A percentile compares a stretch with the other conserved stretches of the same genome.
These are phyloP conservation scores for Choreutis nemorana DNA, from an alignment of 2,888 invertebrate species.

Conservation along the genomic window DNA sequence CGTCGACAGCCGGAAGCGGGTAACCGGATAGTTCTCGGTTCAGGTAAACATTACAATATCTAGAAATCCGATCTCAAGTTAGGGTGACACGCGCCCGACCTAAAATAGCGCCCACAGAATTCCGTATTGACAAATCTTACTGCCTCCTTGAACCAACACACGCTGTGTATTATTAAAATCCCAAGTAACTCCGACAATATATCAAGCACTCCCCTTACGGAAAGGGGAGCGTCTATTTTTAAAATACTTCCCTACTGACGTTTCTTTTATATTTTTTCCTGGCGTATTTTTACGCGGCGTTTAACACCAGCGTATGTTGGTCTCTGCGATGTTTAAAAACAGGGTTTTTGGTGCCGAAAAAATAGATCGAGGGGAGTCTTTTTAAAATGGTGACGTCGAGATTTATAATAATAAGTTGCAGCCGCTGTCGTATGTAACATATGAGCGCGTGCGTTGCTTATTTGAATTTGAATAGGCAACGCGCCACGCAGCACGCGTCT, in stretches of 20 bases:
- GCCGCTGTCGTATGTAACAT: constrained; percentile 39
- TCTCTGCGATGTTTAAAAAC: constrained; percentile 7
- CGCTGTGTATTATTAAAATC: constrained; percentile 62
- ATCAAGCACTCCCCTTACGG: constrained; percentile 54
- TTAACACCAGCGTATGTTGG: constrained; percentile 21
- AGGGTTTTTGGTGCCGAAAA: neutral
- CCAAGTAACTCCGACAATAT: constrained; percentile 58
- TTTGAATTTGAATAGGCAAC: constrained; percentile 51
- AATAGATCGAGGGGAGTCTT: constrained; percentile 17
- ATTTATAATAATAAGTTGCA: constrained; percentile 53
- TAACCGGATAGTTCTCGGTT: constrained; percentile 23
- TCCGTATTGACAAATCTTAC: constrained; percentile 63
- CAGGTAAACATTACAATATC: constrained; percentile 45
- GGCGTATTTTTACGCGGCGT: constrained; percentile 44
- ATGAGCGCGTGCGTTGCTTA: constrained; percentile 48
- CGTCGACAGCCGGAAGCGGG: constrained; percentile 21
- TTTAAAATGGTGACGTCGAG: constrained; percentile 36
- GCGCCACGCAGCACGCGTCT: constrained; percentile 48
- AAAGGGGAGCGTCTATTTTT: constrained; percentile 55
- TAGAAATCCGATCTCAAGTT: constrained; percentile 36
- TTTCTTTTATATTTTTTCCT: constrained; percentile 61
- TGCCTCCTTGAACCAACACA: constrained; percentile 59
- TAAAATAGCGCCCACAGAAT: constrained; percentile 57
- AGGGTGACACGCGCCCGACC: constrained; percentile 46
- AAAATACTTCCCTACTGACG: constrained; percentile 52